Base-by-base conservation (phyloP, 2,797 vertebrate genomes). In the Lithobates sylvaticus region DNA sequence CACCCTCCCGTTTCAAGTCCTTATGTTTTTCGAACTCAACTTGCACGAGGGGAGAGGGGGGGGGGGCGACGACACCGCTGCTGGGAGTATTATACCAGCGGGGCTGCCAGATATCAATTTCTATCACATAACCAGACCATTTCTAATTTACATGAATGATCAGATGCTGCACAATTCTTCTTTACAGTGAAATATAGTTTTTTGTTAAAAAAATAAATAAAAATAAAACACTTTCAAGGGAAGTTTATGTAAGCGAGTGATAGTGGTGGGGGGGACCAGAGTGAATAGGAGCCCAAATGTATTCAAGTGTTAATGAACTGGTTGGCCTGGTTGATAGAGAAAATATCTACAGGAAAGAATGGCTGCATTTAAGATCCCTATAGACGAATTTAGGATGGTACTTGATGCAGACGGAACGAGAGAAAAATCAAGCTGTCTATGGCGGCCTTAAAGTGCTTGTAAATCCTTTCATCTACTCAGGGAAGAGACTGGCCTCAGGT, bases 1-100 rank as follows among this genome's bases (percentile, higher is more conserved):
- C 44, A 15, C 44, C 78, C 88, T 89, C 89, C 91, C 86, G 75
- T 77, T 81, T 84, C 87, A 88, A 81, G 86, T 69, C 70, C 72
- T 27, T 79, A 77, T 16, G 65, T 58, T 81, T 85, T 78, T 81
- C 0, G 16, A 86, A 88, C 87, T 88, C 90, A 85, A 84, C 88
- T 85, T 26, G 61, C 61, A 26, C 2, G 76, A 0, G 4, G 86
- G 88, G 85, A 81, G 86, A 0, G 13, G 27, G 73, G 29, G 23
- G 36, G 75, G 73, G 0, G 2, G 44, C 36, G 47, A 68, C 32
- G 32, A 9, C 12, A 58, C 0, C 15, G 72, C 71, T 88, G 73
- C 73, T 86, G 83, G 88, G 85, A 83, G 0, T 1, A 15, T 3
- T 0, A 3, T 76, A 76, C 77, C 84, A 29, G 80, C 18, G 44